Conservation (phyloP, 2,888 invertebrate genomes). For the Pseudococcus jackbeardsleyi region DNA sequence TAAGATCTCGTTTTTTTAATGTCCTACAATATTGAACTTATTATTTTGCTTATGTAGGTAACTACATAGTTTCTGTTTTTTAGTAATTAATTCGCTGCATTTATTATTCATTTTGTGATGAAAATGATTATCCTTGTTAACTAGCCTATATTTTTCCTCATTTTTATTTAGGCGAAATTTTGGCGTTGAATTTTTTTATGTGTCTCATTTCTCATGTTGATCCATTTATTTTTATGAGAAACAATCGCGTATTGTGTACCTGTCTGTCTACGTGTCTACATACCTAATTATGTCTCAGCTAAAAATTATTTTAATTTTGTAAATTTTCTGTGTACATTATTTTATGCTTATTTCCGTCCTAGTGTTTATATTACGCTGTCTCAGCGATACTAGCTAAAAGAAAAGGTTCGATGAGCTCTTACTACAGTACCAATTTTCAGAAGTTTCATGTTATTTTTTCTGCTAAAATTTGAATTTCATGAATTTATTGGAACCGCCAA, state of each 20-base stretch:
- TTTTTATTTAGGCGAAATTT: neutral
- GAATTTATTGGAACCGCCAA: neutral
- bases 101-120: neutral
- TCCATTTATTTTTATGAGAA: neutral
- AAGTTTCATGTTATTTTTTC: neutral
- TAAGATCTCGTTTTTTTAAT: neutral
- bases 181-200: too few species aligned
- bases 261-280: neutral
- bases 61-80: neutral
- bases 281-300: neutral
- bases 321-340: neutral
- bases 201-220: neutral
- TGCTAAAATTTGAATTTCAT: neutral
- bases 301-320: neutral
- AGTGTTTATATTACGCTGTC: neutral
- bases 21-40: neutral
- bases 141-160: too few species aligned
- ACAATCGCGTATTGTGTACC: neutral
- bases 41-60: neutral
- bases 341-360: neutral
- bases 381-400: neutral
- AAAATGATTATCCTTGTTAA: neutral
- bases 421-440: neutral
- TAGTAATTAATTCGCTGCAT: neutral
- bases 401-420: neutral